These are phyloP conservation scores for Apantesis nais DNA, from an alignment of 2,888 invertebrate genomes.

Conservation along the genomic window DNA sequence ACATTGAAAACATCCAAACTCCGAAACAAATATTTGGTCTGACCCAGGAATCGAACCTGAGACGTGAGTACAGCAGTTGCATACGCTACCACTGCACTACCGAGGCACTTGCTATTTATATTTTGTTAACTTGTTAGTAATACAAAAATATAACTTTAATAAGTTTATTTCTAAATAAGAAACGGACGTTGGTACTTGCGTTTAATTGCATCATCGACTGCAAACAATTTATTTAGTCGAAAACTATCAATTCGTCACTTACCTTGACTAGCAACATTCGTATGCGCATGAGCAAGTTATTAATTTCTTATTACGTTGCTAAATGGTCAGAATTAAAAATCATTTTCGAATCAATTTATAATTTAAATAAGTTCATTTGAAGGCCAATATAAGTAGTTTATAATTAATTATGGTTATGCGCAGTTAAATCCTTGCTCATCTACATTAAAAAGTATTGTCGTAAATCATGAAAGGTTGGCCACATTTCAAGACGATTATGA, in stretches of 20 bases:
- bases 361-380: slow-evolving; percentile 15
- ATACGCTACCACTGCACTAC: too few species aligned
- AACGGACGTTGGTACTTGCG: background rate
- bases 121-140: background rate
- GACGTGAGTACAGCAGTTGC: too few species aligned
- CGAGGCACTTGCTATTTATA: background rate
- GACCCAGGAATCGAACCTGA: too few species aligned
- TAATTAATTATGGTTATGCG: slow-evolving; percentile 8
- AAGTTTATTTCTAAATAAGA: background rate
- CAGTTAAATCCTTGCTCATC: background rate
- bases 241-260: slow-evolving; percentile 17
- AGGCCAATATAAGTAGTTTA: slow-evolving; percentile 11
- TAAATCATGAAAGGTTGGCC: background rate
- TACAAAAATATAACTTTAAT: background rate
- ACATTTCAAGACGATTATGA: background rate
- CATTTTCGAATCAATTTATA: slow-evolving; percentile 10
- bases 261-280: slow-evolving; percentile 10
- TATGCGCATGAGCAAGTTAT: slow-evolving; percentile 26
- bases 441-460: background rate
- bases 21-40: too few species aligned
- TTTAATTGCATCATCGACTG: slow-evolving; percentile 1
- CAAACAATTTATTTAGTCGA: background rate
- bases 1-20: too few species aligned
- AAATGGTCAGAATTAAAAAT: slow-evolving; percentile 21
- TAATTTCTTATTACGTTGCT: slow-evolving; percentile 26